Conservation (phyloP, 2,113 vertebrate genomes). For the Hassar affinis region DNA sequence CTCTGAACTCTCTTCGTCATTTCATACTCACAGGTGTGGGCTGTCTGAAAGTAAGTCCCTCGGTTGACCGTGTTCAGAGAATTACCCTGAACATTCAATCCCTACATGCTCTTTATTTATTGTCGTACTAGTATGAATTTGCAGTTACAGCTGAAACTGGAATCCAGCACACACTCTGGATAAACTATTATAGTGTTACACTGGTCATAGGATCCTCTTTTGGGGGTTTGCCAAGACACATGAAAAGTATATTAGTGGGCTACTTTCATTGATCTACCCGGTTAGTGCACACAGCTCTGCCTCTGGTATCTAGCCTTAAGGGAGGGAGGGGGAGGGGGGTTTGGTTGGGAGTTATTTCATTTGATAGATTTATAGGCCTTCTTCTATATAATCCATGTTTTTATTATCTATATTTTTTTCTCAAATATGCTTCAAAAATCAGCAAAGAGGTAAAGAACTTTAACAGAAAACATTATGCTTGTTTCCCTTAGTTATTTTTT, state of each 20-base stretch:
- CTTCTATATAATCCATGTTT: neutral
- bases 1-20: slow-evolving; percentile 30
- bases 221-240: slow-evolving; percentile 42
- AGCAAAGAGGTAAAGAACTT: neutral
- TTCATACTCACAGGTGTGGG: slow-evolving; percentile 26
- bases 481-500: neutral
- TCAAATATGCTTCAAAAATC: neutral
- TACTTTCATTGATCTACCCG: slow-evolving; percentile 39
- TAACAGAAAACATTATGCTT: neutral
- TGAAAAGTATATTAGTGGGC: slow-evolving; percentile 50
- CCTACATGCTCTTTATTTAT: slow-evolving; percentile 25
- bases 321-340: no score
- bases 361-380: slow-evolving; percentile 9
- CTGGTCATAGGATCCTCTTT: slow-evolving; percentile 18
- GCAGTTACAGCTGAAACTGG: slow-evolving; percentile 4
- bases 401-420: neutral
- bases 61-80: neutral
- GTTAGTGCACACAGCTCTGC: neutral
- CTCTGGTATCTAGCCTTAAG: neutral
- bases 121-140: slow-evolving; percentile 9
- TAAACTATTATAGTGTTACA: neutral
- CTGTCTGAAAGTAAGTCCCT: slow-evolving; percentile 6
- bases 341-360: no score
- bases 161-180: neutral
- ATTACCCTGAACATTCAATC: neutral